These are phyloP conservation scores for Drosophila tsacasi DNA, from an alignment of 1,140 invertebrate species.

Conservation along the genomic window DNA sequence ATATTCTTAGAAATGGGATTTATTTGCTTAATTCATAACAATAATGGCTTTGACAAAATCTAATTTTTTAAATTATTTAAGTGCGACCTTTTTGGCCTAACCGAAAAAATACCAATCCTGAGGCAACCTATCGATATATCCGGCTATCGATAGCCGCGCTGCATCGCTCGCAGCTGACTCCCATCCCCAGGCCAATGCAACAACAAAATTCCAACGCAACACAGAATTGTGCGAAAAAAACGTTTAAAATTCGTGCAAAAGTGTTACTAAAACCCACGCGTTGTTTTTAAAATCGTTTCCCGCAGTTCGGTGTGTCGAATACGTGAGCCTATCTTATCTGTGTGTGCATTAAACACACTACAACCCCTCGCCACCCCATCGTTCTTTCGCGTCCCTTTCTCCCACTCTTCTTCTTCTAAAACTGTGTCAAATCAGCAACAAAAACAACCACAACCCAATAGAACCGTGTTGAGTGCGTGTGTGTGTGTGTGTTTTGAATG, in stretches of 20 bases:
- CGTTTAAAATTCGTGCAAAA: slow-evolving; percentile 15
- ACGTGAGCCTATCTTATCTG: slow-evolving; percentile 9
- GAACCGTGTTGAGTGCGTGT: slow-evolving; percentile 23
- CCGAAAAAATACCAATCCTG: not conserved
- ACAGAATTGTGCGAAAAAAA: slow-evolving; percentile 34
- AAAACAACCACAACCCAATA: slow-evolving; percentile 31
- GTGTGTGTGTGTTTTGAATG: slow-evolving; percentile 15
- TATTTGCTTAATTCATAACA: too few relatives aligned
- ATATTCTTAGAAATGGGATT: too few relatives aligned
- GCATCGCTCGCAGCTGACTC: slow-evolving; percentile 15
- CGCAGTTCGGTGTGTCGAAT: not conserved
- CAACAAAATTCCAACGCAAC: slow-evolving; percentile 77
- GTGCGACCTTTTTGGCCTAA: not conserved
- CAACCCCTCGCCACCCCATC: not conserved
- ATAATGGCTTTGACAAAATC: too few relatives aligned
- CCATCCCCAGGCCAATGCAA: slow-evolving; percentile 49
- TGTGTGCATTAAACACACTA: not conserved
- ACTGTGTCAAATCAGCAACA: slow-evolving; percentile 66
- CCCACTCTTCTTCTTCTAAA: slow-evolving; percentile 40
- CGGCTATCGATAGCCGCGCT: slow-evolving; percentile 5
- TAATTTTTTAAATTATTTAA: not conserved
- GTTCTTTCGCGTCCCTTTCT: slow-evolving; percentile 21
- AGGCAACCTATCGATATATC: not conserved
- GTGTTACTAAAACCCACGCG: slow-evolving; percentile 25
- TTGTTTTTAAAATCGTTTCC: slow-evolving; percentile 16